These are phyloP conservation scores for Dendroctonus valens DNA, from an alignment of 1,140 invertebrate genomes.

Conservation along the genomic window DNA sequence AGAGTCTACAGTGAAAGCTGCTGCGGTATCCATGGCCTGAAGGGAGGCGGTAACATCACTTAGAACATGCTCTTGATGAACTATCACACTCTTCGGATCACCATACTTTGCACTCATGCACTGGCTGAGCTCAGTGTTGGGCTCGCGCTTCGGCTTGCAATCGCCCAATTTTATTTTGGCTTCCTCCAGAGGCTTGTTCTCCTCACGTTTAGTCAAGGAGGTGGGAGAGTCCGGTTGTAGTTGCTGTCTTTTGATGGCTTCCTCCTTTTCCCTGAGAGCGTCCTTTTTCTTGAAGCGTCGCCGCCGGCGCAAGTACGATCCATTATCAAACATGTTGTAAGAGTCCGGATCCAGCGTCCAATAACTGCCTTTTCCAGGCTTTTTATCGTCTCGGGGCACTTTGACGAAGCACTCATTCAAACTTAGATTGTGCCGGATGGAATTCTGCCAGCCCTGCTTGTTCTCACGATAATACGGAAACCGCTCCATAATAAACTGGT, in stretches of 20 bases:
- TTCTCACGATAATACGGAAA: slow-evolving; percentile 98
- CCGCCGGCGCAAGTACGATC: slow-evolving; percentile 86
- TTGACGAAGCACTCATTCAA: slow-evolving; percentile 99
- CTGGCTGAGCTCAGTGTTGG: slow-evolving; percentile 55
- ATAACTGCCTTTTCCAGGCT: slow-evolving; percentile 94
- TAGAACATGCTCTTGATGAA: slow-evolving; percentile 54
- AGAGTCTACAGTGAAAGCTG: slow-evolving; percentile 57
- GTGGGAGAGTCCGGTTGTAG: slow-evolving; percentile 47
- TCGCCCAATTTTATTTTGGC: slow-evolving; percentile 51
- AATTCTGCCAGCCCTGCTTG: slow-evolving; percentile 95
- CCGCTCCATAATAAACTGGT: slow-evolving; percentile 97
- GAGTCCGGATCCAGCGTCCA: slow-evolving; percentile 97
- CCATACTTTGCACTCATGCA: slow-evolving; percentile 49
- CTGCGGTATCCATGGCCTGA: slow-evolving; percentile 51
- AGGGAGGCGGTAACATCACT: slow-evolving; percentile 50
- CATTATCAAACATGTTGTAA: slow-evolving; percentile 99
- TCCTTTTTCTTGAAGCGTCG: slow-evolving; percentile 97
- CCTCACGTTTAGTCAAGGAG: slow-evolving; percentile 50
- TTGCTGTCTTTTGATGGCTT: slow-evolving; percentile 77
- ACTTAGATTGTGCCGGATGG: slow-evolving; percentile 93
- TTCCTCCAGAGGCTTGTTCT: slow-evolving; percentile 53
- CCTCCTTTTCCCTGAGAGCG: slow-evolving; percentile 82
- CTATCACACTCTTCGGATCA: slow-evolving; percentile 48
- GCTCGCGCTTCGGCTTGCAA: slow-evolving; percentile 65
- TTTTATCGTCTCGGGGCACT: slow-evolving; percentile 87